Conservation (phyloP, 2,888 invertebrate species). For the Chromoteleia sp. region DNA sequence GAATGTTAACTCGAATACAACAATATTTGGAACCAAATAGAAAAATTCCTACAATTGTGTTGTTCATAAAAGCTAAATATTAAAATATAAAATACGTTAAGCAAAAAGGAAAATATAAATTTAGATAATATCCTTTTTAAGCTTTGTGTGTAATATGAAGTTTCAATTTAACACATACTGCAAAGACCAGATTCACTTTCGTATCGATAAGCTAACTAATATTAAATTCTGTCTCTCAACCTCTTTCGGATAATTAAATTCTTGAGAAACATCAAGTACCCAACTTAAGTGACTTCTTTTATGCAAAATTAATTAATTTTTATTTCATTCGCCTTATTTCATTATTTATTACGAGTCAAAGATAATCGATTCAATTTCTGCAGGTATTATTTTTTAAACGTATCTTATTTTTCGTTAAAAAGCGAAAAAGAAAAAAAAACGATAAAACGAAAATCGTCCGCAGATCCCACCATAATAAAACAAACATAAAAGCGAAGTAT, state of each 20-base stretch:
- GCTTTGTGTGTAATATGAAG: background rate
- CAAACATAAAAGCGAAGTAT: constrained; percentile 21
- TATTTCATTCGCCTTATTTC: too few species aligned
- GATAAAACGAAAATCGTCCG: background rate
- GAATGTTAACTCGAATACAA: background rate
- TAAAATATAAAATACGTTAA: background rate
- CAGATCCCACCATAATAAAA: constrained; percentile 9
- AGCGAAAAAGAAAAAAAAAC: background rate
- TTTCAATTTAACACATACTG: background rate
- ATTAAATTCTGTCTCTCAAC: background rate
- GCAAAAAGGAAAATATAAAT: background rate
- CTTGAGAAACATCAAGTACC: background rate
- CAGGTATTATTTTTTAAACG: background rate
- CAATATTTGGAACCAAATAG: background rate
- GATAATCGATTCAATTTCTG: constrained; percentile 1
- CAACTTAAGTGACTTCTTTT: background rate
- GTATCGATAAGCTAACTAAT: background rate
- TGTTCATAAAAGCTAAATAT: background rate
- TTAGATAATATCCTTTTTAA: background rate
- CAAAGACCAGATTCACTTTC: background rate
- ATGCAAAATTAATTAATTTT: constrained; percentile 3
- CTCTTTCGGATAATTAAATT: background rate
- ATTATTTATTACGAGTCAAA: background rate
- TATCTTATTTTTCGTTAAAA: too few species aligned
- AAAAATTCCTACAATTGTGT: background rate